Evolutionary conservation across 92 coral and sea anemone genomes (phyloP), one percentile per base, ranked within the genome.

Genomic region (Zoanthus solanderi): DNA sequence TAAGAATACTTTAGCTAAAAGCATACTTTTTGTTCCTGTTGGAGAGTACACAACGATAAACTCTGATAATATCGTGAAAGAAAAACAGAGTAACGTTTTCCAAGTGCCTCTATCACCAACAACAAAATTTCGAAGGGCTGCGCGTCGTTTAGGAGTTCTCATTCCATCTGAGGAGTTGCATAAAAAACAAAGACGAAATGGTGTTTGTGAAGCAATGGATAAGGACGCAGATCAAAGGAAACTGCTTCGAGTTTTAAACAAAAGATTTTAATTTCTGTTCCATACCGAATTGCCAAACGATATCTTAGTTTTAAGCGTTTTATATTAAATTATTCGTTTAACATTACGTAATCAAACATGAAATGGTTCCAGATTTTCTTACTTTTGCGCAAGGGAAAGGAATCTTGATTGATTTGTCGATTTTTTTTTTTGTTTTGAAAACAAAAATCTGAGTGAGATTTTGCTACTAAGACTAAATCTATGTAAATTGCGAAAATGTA

Each of bases 71-170:
- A 29, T 66, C 75, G 10, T 29, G 58, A 31, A 46, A 54, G 29
- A 65, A 15, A 57, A 81, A 68, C 52, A 45, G 44, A 18, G 5
- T 10, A 66, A 42, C 23, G 2, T 1, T 48, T 47, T 65, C 2
- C 46, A 66, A 10, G 46, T 37, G 28, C 75, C 85, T 10, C 85
- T 66, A 44, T 81, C 85, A 16, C 85, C 85, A 63, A 81, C 45
- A 31, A 75, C 85, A 32, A 94, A 90, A 57, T 88, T 94, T 48
- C 71, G 95, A 46, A 65, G 97, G 28, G 97, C 95, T 7, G 95
- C 97, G 0, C 88, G 97, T 13, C 85, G 91, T 6, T 87, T 94
- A 5, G 97, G 97, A 10, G 97, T 94, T 0, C 89, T 90, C 31
- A 83, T 94, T 9, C 90, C 97, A 0, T 68, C 92, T 6, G 88